A percentile compares a stretch with the other conserved stretches of the same genome.
These are phyloP conservation scores for Drosophila testacea DNA, from an alignment of 2,888 invertebrate genomes.

Conservation along the genomic window DNA sequence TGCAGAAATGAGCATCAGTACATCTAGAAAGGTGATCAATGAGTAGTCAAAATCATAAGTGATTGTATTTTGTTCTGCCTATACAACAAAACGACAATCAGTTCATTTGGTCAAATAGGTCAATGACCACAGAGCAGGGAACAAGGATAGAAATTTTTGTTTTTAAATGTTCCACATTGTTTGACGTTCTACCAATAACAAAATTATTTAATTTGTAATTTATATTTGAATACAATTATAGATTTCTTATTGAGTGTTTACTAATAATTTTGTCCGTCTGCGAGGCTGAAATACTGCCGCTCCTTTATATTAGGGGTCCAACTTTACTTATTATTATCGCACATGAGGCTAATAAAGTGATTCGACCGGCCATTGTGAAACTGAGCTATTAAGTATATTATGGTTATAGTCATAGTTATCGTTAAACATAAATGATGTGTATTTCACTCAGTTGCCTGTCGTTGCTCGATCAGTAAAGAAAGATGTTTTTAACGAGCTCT, in stretches of 20 bases:
- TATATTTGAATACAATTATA: too few relatives aligned
- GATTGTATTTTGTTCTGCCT: too few relatives aligned
- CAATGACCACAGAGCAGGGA: too few relatives aligned
- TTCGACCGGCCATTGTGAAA: slow-evolving; percentile 51
- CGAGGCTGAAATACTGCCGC: not conserved
- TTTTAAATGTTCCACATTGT: too few relatives aligned
- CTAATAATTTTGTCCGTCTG: slow-evolving; percentile 1
- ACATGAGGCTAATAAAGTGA: slow-evolving; percentile 46
- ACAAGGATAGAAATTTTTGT: too few relatives aligned
- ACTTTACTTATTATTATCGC: slow-evolving; percentile 43
- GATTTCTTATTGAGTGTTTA: slow-evolving; percentile 1
- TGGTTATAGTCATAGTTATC: slow-evolving; percentile 19
- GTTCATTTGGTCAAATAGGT: too few relatives aligned
- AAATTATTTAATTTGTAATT: too few relatives aligned
- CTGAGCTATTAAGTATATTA: slow-evolving; percentile 35
- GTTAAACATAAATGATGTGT: not conserved
- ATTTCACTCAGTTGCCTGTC: slow-evolving; percentile 48
- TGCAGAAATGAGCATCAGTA: too few relatives aligned
- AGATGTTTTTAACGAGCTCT: slow-evolving; percentile 52
- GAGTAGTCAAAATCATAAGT: not conserved
- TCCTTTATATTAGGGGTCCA: too few relatives aligned
- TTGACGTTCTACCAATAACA: too few relatives aligned
- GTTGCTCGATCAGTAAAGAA: slow-evolving; percentile 51
- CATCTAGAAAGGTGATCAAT: not conserved
- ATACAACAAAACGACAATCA: too few relatives aligned